Evolutionary conservation across 2,888 invertebrate genomes (phyloP).

Genomic region (Polyommatus iphigenia): DNA sequence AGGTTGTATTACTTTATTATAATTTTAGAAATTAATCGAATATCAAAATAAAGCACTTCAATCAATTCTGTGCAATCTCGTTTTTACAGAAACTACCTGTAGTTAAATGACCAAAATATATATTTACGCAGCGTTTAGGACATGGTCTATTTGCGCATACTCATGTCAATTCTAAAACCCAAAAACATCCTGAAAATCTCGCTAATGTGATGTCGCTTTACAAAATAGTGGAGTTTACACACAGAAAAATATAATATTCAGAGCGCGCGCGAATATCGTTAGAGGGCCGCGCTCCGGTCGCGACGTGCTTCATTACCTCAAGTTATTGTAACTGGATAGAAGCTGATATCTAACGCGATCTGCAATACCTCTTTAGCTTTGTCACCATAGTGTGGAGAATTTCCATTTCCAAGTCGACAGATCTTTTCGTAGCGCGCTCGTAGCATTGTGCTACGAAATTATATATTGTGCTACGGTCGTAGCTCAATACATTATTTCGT

Average conservation of each 20-base stretch:
- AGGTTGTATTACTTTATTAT: too few species aligned
- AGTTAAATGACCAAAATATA: not conserved
- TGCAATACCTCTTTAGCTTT: slow-evolving; percentile 7
- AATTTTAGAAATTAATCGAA: too few species aligned
- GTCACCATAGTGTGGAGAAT: not conserved
- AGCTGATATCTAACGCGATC: slow-evolving; percentile 26
- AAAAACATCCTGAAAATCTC: not conserved
- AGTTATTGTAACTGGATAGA: slow-evolving; percentile 30
- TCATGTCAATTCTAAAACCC: not conserved
- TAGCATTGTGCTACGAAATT: not conserved
- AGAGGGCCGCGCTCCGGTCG: slow-evolving; percentile 31
- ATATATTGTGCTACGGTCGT: not conserved
- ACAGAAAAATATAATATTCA: slow-evolving; percentile 28
- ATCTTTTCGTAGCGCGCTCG: not conserved
- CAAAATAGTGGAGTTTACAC: slow-evolving; percentile 17
- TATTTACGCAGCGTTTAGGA: not conserved
- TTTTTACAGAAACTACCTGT: too few species aligned
- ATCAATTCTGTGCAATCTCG: too few species aligned
- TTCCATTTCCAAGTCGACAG: not conserved
- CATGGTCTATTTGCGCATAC: not conserved
- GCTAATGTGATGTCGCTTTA: not conserved
- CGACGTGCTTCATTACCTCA: slow-evolving; percentile 34
- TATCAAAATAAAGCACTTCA: too few species aligned
- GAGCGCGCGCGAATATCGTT: slow-evolving; percentile 33
- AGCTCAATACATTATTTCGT: too few species aligned